phyloP scores from a whole-genome alignment of 2,113 vertebrate species.

The Sakesphorus luctuosus region DNA sequence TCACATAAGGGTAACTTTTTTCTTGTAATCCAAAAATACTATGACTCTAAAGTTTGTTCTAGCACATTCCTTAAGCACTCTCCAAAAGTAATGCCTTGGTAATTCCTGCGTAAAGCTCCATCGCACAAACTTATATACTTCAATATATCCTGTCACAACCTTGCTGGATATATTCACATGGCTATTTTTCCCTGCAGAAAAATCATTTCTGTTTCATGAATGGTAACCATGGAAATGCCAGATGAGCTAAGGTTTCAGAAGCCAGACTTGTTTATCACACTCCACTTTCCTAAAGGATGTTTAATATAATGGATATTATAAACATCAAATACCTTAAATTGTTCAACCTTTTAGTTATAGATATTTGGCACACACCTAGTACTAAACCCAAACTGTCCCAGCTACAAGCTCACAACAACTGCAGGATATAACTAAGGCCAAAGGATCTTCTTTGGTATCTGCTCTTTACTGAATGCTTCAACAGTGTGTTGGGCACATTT shows the following conservation, averaged over 20 bases:
- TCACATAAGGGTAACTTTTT: neutral
- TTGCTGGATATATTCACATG: neutral
- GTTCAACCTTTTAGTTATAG: neutral
- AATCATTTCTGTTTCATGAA: neutral
- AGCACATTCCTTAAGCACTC: neutral
- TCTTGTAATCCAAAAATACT: neutral
- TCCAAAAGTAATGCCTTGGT: neutral
- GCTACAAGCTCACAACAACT: neutral
- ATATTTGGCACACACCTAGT: neutral
- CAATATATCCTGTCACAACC: neutral
- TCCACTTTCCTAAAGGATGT: neutral
- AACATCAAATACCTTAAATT: neutral
- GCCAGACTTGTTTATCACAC: neutral
- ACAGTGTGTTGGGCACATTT: neutral
- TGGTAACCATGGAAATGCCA: neutral
- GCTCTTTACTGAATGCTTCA: neutral
- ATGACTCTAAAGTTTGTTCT: neutral
- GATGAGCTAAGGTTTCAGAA: neutral
- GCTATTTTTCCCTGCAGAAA: neutral
- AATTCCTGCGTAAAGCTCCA: neutral
- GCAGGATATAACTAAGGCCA: neutral
- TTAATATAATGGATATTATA: neutral
- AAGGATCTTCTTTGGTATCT: neutral
- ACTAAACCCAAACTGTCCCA: neutral
- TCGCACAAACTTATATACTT: neutral